Evolutionary conservation across 2,113 vertebrate species (phyloP).

Genomic region (Oryzias melastigma): DNA sequence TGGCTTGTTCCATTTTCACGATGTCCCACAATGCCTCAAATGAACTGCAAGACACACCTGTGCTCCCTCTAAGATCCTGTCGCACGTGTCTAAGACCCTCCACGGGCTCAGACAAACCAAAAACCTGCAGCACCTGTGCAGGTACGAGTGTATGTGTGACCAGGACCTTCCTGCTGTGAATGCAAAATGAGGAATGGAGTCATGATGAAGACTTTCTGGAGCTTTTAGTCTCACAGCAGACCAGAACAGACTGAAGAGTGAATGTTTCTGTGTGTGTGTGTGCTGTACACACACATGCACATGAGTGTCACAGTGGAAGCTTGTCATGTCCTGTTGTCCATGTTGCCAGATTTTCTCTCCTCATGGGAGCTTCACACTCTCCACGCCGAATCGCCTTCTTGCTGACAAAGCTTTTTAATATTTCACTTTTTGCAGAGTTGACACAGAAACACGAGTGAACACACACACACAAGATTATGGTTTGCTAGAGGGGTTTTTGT

Average conservation of each 20-base stretch:
- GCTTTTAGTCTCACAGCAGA: background rate
- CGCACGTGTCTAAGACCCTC: too few relatives aligned
- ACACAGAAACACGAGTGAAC: slow-evolving; percentile 31
- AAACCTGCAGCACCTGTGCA: too few relatives aligned
- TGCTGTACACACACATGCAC: background rate
- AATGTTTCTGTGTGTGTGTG: slow-evolving; percentile 20
- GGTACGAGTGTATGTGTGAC: too few relatives aligned
- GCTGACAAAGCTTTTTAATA: slow-evolving; percentile 73
- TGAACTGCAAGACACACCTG: too few relatives aligned
- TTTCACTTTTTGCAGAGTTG: slow-evolving; percentile 65
- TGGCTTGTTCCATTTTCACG: too few relatives aligned
- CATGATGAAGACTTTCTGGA: too few relatives aligned
- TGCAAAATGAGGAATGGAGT: too few relatives aligned
- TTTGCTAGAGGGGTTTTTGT: background rate
- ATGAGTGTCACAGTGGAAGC: slow-evolving; percentile 41
- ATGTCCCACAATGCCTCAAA: too few relatives aligned
- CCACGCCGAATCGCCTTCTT: slow-evolving; percentile 43
- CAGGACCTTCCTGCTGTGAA: too few relatives aligned
- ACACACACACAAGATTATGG: background rate
- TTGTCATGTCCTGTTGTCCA: slow-evolving; percentile 64
- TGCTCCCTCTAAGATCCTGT: too few relatives aligned
- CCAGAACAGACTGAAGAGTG: slow-evolving; percentile 39
- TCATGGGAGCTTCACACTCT: slow-evolving; percentile 36
- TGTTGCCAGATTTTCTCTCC: slow-evolving; percentile 65
- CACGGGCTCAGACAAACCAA: too few relatives aligned